A percentile compares a stretch with the other conserved stretches of the same genome.
phyloP scores from a whole-genome alignment of 2,888 invertebrate species.

The Zele albiditarsus region DNA sequence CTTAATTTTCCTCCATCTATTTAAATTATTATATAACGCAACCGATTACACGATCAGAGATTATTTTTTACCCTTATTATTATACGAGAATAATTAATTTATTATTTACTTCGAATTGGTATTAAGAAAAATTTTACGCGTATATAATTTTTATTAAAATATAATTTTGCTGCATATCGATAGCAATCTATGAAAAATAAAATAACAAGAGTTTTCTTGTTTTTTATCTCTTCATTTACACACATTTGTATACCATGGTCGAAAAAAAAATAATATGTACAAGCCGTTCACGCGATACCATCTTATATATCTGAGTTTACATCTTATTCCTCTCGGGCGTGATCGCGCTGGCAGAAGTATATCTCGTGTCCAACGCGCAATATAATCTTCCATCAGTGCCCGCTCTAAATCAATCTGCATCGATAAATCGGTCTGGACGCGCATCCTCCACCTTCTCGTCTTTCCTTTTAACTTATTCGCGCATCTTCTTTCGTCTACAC shows the following conservation, averaged over 20 bases:
- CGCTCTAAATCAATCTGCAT: conserved; percentile 70
- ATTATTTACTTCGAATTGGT: background rate
- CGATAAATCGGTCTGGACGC: conserved; percentile 59
- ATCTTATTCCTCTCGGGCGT: conserved; percentile 30
- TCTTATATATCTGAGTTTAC: conserved; percentile 18
- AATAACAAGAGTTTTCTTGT: background rate
- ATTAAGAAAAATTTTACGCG: background rate
- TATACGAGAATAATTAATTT: background rate
- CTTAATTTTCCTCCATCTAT: background rate
- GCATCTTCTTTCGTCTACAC: conserved; percentile 8
- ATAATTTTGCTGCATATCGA: background rate
- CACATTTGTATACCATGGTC: no score
- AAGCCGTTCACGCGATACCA: background rate
- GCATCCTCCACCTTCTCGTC: conserved; percentile 22
- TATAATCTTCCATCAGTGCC: conserved; percentile 35
- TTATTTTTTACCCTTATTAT: background rate
- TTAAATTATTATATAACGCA: background rate
- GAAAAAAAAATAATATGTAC: conserved; percentile 12
- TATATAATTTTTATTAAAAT: background rate
- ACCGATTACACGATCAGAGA: background rate
- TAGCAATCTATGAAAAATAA: no score
- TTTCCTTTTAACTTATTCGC: background rate
- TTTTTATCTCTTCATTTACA: background rate
- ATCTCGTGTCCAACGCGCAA: conserved; percentile 28
- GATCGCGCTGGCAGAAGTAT: conserved; percentile 19